Evolutionary conservation across 1,140 invertebrate species (phyloP).

Genomic region (Pinna nobilis): DNA sequence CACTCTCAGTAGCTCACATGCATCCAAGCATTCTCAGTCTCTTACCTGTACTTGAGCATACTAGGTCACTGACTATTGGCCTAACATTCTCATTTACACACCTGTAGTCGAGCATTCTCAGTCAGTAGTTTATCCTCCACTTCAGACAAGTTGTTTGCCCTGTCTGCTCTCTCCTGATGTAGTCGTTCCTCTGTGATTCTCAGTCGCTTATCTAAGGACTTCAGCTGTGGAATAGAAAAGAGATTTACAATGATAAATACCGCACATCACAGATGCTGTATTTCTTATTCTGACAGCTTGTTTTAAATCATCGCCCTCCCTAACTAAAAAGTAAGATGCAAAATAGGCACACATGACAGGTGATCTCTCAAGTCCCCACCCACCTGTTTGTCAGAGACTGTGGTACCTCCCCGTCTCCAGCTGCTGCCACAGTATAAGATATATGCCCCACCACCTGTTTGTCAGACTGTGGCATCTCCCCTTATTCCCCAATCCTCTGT

Average conservation of each 20-base stretch:
- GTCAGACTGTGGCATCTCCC: background rate
- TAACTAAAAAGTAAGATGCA: too few relatives aligned
- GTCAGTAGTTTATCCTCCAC: constrained; percentile 71
- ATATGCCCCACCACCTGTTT: background rate
- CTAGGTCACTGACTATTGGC: too few relatives aligned
- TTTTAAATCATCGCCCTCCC: too few relatives aligned
- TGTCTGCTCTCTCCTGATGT: constrained; percentile 68
- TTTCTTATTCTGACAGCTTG: too few relatives aligned
- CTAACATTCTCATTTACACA: too few relatives aligned
- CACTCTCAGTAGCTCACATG: too few relatives aligned
- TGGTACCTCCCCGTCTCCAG: background rate
- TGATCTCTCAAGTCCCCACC: too few relatives aligned
- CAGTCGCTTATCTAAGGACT: constrained; percentile 64
- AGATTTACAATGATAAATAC: too few relatives aligned
- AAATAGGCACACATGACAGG: too few relatives aligned
- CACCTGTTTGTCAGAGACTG: background rate
- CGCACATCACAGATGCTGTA: too few relatives aligned
- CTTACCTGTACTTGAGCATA: background rate
- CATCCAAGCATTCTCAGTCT: background rate
- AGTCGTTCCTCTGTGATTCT: constrained; percentile 70
- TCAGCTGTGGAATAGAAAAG: too few relatives aligned
- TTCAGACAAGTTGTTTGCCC: constrained; percentile 67
- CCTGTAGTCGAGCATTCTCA: constrained; percentile 71
- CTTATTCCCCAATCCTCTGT: background rate
- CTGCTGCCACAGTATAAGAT: too few relatives aligned